Evolutionary conservation across 2,888 invertebrate species (phyloP), one percentile per base, ranked within the genome.

Genomic region (Eremobia ochroleuca): DNA sequence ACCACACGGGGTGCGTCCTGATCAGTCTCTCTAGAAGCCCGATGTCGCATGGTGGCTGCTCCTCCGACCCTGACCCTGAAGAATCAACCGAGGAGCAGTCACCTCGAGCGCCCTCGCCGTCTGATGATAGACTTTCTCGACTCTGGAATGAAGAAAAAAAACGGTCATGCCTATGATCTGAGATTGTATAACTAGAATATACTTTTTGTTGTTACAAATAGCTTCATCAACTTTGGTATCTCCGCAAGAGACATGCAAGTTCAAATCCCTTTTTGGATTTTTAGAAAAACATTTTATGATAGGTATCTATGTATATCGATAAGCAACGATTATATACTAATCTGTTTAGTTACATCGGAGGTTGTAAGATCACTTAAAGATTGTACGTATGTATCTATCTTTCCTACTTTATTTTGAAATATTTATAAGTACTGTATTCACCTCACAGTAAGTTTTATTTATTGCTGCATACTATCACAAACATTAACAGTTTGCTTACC

Each of bases 1-100:
- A 99, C 99, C 99, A 99, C 91, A 99, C 98, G 64, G 99, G 99
- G 96, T 99, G 99, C 52, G 99, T 98, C 87, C 99, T 97, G 92
- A 99, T 98, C 88, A 99, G 97, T 85, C 99, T 97, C 94, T 99
- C 99, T 92, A 99, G 97, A 85, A 99, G 96, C 37, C 98, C 98
- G 92, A 99, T 98, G 96, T 98, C 98, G 94, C 98, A 99, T 84
- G 98, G 98, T 83, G 98, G 98, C 90, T 98, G 98, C 92, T 97
- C 97, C 86, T 97, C 97, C 77, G 97, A 97, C 66, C 97, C 97
- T 77, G 97, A 97, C 73, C 94, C 95, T 85, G 97, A 96, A 0
- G 97, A 95, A 85, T 96, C 97, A 65, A 97, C 97, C 2, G 96
- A 97, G 13, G 97, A 97, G 87, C 97, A 97, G 87, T 97, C 97